phyloP scores from a whole-genome alignment of 2,113 vertebrate species.

The Megalops atlanticus region DNA sequence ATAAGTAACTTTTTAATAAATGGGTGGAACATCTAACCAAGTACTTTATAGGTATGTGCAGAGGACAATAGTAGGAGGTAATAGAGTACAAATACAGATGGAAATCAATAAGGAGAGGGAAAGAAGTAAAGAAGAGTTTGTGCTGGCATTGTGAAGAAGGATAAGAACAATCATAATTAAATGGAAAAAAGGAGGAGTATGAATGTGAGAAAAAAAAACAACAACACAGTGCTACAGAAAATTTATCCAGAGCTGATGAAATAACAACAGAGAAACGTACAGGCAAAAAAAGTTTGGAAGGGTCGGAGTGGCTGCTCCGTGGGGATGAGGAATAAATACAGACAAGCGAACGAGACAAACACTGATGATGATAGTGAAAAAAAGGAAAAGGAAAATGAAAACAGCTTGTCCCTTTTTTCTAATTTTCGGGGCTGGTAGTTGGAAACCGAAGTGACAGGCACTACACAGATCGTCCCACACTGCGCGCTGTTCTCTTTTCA shows the following conservation, averaged over 20 bases:
- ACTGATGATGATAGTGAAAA: background rate
- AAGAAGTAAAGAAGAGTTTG: constrained; percentile 1
- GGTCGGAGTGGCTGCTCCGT: background rate
- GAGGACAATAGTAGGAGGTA: constrained; percentile 41
- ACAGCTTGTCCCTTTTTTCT: background rate
- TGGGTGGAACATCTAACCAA: background rate
- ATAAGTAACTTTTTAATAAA: no score
- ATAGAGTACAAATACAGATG: constrained; percentile 22
- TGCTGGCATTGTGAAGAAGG: no score
- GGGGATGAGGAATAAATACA: background rate
- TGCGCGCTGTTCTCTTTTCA: constrained; percentile 57
- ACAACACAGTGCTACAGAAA: background rate
- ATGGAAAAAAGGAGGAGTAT: constrained; percentile 16
- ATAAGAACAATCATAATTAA: no score
- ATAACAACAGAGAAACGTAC: no score
- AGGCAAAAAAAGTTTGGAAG: background rate
- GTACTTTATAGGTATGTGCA: background rate
- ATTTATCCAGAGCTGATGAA: no score
- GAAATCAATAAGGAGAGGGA: no score
- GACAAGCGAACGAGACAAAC: background rate
- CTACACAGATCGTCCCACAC: constrained; percentile 40
- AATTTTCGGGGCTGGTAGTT: constrained; percentile 42
- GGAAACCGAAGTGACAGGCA: background rate
- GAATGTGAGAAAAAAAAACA: background rate
- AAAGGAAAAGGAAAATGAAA: background rate